Base-by-base conservation (phyloP, 1,140 invertebrate genomes). In the Armadillidium nasatum region DNA sequence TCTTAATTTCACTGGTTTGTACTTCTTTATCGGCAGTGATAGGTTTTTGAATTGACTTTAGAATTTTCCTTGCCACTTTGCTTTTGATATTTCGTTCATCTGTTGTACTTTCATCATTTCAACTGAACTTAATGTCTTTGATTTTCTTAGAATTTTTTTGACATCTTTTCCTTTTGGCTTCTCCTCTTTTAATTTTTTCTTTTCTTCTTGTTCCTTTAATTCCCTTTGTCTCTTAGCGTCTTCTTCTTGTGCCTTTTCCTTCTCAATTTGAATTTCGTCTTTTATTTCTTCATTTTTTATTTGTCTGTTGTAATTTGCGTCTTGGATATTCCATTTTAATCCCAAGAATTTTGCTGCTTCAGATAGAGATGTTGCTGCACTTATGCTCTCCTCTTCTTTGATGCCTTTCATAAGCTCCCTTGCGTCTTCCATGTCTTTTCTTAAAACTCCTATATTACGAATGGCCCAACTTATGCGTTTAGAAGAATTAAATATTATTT, bases 261-360 rank as follows among this genome's bases (percentile, higher is more conserved):
- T 44, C 22, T 74, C 46, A n/a, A 72, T 45, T 4, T 44, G 54
- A n/a, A 19, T 33, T 45, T 78, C 71, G n/a, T 78, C 67, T 33
- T 78, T 78, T 0, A 44, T 23, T 6, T 43, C 23, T 22, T 74
- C 22, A 7, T 50, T 21, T 3, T 22, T 72, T 15, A 74, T 19
- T 6, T 44, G 73, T 7, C 77, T 21, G 0, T 71, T 44, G 50
- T 76, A 75, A n/a, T 80, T 73, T 13, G 74, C 75, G 23, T 76
- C 76, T 67, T 80, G 77, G 15, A 80, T 75, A 46, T 80, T 78
- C 79, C 79, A 80, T 69, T 80, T 80, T 13, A 80, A 74, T 10
- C 74, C 79, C 9, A 80, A 66, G 66, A 78, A 80, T 74, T n/a
- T 80, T 78, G 79, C 74, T 46, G 79, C 76, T 19, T 80, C 79